Percentiles rank a stretch among this genome's conserved stretches.
Conservation (phyloP, 2,888 invertebrate genomes). For the Patella depressa region DNA sequence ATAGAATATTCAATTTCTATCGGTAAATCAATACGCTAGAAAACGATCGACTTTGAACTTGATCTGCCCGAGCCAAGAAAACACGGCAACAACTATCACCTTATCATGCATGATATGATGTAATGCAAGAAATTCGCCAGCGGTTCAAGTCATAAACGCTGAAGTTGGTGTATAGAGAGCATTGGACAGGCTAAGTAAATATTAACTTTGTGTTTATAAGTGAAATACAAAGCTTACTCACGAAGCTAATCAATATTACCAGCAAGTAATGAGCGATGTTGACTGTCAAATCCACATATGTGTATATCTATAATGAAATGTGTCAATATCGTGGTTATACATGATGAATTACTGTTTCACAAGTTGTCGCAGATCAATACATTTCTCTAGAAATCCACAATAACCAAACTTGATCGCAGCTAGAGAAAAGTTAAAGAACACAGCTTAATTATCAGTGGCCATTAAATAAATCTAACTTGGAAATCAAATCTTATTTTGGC, state of each 20-base stretch:
- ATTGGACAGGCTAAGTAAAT: neutral
- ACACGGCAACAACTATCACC: too few relatives aligned
- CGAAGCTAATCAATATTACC: neutral
- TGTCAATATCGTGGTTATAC: conserved; percentile 11
- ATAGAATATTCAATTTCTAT: too few relatives aligned
- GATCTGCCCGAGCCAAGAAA: too few relatives aligned
- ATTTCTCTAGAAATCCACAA: neutral
- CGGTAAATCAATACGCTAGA: too few relatives aligned
- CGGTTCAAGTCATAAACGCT: neutral
- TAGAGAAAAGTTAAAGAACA: conserved; percentile 7
- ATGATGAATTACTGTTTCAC: conserved; percentile 12
- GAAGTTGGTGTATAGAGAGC: neutral
- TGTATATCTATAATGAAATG: conserved; percentile 5
- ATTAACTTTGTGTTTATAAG: conserved; percentile 7
- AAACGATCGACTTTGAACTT: too few relatives aligned
- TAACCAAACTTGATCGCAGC: conserved; percentile 1
- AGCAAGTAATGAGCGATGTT: conserved; percentile 5
- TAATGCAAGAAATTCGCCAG: conserved; percentile 8
- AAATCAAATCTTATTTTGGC: conserved; percentile 8
- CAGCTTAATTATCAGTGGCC: neutral
- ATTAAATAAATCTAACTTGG: conserved; percentile 10
- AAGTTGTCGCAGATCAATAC: conserved; percentile 2
- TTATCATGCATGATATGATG: neutral
- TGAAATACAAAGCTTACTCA: neutral
- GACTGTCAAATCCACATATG: conserved; percentile 13